These are phyloP conservation scores for Siphlonurus alternatus DNA, from an alignment of 2,888 invertebrate species.

Conservation along the genomic window DNA sequence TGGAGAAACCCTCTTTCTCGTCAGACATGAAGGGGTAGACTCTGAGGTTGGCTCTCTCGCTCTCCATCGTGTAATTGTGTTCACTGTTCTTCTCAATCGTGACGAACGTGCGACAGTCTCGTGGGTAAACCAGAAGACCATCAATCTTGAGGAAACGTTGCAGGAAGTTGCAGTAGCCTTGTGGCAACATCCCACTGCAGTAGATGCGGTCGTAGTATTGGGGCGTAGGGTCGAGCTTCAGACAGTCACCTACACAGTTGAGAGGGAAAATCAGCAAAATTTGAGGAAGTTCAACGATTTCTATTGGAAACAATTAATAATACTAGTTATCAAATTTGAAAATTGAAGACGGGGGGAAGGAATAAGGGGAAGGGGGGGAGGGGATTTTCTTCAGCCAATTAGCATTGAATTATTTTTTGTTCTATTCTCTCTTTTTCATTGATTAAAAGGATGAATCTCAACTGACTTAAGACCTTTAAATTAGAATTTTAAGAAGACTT, in stretches of 20 bases:
- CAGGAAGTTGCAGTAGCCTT: slow-evolving; percentile 34
- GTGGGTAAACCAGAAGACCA: neutral
- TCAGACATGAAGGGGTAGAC: neutral
- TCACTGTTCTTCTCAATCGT: neutral
- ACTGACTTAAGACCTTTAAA: too few species aligned
- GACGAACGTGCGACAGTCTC: neutral
- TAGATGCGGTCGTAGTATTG: slow-evolving; percentile 72
- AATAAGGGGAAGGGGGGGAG: too few species aligned
- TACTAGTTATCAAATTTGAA: slow-evolving; percentile 9
- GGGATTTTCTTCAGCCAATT: too few species aligned
- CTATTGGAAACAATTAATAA: too few species aligned
- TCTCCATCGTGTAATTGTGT: neutral
- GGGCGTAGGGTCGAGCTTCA: slow-evolving; percentile 40
- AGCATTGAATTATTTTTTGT: too few species aligned
- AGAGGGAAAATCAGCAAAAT: slow-evolving; percentile 11
- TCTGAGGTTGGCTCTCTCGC: neutral
- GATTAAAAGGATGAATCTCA: too few species aligned
- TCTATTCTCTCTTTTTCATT: too few species aligned
- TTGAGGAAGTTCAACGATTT: slow-evolving; percentile 7
- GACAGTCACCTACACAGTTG: slow-evolving; percentile 52
- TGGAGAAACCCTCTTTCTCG: neutral
- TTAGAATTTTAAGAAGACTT: too few species aligned
- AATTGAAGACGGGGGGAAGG: too few species aligned
- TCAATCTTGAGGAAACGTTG: neutral
- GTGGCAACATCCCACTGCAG: slow-evolving; percentile 69